phyloP scores from a whole-genome alignment of 2,113 vertebrate genomes.

The Beaufortia kweichowensis region DNA sequence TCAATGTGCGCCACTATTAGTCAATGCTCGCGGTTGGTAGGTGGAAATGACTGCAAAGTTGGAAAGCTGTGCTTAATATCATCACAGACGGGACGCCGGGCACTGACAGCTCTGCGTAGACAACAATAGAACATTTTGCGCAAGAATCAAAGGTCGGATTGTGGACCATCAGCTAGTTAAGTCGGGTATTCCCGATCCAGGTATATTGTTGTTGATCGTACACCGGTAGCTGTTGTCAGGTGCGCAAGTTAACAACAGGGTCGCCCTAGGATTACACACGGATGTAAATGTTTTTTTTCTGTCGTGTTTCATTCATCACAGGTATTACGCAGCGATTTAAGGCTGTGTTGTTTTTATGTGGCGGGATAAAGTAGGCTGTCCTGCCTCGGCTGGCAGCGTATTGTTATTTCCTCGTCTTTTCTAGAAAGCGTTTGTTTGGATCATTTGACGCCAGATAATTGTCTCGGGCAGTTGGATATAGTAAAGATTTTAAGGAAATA shows the following conservation, averaged over 20 bases:
- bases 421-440: constrained; percentile 19
- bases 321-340: constrained; percentile 12
- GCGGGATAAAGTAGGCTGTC: constrained; percentile 16
- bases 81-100: neutral
- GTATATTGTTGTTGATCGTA: constrained; percentile 68
- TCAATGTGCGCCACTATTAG: constrained; percentile 45
- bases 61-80: constrained; percentile 49
- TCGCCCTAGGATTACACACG: constrained; percentile 14
- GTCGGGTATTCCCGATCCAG: constrained; percentile 52
- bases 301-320: constrained; percentile 12
- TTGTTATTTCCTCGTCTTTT: neutral
- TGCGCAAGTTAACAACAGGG: constrained; percentile 56
- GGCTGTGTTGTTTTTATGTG: neutral
- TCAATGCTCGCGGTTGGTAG: constrained; percentile 44
- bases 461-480: neutral
- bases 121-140: constrained; percentile 27
- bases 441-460: neutral
- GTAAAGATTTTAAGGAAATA: neutral
- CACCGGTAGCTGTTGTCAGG: constrained; percentile 67
- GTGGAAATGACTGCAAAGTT: constrained; percentile 73
- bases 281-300: neutral
- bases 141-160: constrained; percentile 8
- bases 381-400: constrained; percentile 1
- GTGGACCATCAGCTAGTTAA: constrained; percentile 17
- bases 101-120: neutral